Conservation (phyloP, 2,113 vertebrate species). For the Ondatra zibethicus region DNA sequence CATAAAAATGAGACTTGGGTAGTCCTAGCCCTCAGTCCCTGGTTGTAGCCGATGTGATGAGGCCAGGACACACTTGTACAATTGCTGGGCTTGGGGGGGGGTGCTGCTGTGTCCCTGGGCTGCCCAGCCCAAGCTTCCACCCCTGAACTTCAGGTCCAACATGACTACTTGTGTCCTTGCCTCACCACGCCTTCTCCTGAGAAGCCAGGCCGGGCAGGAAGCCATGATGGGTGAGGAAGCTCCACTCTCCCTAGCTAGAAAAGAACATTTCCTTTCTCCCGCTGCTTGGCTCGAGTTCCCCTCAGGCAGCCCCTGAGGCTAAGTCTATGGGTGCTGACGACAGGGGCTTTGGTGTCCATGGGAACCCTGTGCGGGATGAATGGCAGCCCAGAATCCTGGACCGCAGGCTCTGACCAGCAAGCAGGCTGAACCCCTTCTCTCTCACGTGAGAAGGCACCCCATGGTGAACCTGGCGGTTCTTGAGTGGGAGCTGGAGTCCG, state of each 20-base stretch:
- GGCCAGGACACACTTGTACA: not conserved
- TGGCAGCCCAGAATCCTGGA: too few relatives aligned
- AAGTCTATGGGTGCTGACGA: not conserved
- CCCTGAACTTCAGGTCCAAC: not conserved
- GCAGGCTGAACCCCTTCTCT: not conserved
- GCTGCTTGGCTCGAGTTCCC: not conserved
- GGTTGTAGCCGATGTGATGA: not conserved
- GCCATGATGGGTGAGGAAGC: not conserved
- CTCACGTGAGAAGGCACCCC: not conserved
- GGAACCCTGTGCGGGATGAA: not conserved
- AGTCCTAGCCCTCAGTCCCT: too few relatives aligned
- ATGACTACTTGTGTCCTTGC: fast-evolving
- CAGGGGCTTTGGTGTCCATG: too few relatives aligned
- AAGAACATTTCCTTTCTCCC: not conserved
- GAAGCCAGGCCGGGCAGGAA: not conserved
- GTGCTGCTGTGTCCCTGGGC: not conserved
- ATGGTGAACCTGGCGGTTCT: not conserved
- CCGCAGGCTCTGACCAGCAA: not conserved
- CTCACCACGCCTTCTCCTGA: not conserved
- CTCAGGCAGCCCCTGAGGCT: too few relatives aligned
- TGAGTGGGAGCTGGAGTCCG: not conserved
- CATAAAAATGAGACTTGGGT: fast-evolving
- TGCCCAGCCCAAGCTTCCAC: not conserved
- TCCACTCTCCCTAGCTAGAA: not conserved
- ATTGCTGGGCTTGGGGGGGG: too few relatives aligned